These are phyloP conservation scores for Meliscaeva auricollis DNA, from an alignment of 2,888 invertebrate species.

Conservation along the genomic window DNA sequence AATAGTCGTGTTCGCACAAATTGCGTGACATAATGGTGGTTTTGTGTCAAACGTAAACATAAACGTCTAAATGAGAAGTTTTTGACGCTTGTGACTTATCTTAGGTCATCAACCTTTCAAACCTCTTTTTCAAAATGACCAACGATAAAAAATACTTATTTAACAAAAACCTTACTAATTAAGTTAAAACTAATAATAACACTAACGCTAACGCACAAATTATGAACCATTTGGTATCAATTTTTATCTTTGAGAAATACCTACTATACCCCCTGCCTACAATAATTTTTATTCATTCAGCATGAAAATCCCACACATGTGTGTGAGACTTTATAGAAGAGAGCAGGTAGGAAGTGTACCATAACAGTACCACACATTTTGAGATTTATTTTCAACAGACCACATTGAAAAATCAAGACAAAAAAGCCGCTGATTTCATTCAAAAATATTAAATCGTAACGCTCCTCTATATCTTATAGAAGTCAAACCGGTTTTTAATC, in stretches of 20 bases:
- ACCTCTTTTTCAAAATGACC: too few relatives aligned
- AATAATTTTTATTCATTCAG: constrained; percentile 7
- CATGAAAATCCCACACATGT: constrained; percentile 10
- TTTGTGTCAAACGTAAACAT: too few relatives aligned
- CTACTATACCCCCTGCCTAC: constrained; percentile 26
- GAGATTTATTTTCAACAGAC: constrained; percentile 20
- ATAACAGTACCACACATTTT: constrained; percentile 22
- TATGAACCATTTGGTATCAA: background rate
- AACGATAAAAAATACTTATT: too few relatives aligned
- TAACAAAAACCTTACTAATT: too few relatives aligned
- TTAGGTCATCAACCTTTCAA: too few relatives aligned
- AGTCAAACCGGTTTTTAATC: constrained; percentile 45
- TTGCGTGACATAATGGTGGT: too few relatives aligned
- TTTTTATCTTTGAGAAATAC: background rate
- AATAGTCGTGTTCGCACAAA: too few relatives aligned
- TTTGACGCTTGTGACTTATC: too few relatives aligned
- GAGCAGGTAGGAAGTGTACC: constrained; percentile 23
- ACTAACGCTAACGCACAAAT: background rate
- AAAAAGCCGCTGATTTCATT: constrained; percentile 49
- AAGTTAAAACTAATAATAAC: too few relatives aligned
- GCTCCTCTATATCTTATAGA: constrained; percentile 17
- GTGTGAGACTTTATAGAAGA: background rate
- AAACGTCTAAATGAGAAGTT: too few relatives aligned
- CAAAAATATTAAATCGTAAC: constrained; percentile 54
- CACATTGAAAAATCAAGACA: background rate